Percentiles rank a stretch among this genome's conserved stretches.
These are phyloP conservation scores for Chouioia cunea DNA, from an alignment of 2,888 invertebrate genomes.

Conservation along the genomic window DNA sequence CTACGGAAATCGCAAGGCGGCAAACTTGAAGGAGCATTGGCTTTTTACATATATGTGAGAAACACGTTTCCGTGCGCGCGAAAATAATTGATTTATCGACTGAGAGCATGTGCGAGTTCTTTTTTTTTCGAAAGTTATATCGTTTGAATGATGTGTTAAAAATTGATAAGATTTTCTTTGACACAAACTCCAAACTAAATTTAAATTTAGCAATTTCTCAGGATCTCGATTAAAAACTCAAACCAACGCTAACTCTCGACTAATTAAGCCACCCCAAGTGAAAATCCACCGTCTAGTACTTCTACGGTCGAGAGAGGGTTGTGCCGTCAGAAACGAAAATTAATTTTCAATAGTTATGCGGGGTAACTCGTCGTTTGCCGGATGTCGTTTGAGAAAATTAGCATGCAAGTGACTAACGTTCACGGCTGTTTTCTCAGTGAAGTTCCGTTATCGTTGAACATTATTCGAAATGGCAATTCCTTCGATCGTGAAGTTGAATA, in stretches of 20 bases:
- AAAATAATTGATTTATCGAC: constrained; percentile 33
- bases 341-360: constrained; percentile 35
- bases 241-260: neutral
- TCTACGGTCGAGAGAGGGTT: neutral
- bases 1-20: neutral
- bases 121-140: no score
- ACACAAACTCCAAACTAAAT: no score
- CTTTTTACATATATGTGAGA: constrained; percentile 25
- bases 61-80: neutral
- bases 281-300: neutral
- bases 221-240: no score
- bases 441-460: neutral
- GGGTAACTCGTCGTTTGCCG: constrained; percentile 12
- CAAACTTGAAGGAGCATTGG: constrained; percentile 12
- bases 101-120: constrained; percentile 19
- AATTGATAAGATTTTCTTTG: no score
- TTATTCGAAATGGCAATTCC: neutral
- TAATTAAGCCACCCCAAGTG: neutral
- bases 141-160: no score
- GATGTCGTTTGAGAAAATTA: constrained; percentile 40
- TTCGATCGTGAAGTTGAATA: no score
- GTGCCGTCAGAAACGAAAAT: constrained; percentile 23
- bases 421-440: constrained; percentile 28
- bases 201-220: no score
- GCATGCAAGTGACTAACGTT: constrained; percentile 37